Evolutionary conservation across 1,140 invertebrate species (phyloP).

Genomic region (Bombus picipes): DNA sequence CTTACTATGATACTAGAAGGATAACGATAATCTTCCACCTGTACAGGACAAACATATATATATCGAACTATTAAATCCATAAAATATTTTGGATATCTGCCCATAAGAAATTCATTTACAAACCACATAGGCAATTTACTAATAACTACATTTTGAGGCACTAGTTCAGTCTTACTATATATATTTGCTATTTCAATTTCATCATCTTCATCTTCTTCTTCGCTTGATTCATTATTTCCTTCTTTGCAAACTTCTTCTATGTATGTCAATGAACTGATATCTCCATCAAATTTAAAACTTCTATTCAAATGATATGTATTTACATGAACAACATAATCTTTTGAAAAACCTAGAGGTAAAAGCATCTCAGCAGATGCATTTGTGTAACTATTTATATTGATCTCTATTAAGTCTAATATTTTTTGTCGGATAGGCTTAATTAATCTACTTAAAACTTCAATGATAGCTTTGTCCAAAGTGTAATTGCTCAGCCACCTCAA

Average conservation of each 20-base stretch:
- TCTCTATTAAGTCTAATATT: slow-evolving; percentile 84
- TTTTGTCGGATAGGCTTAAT: slow-evolving; percentile 82
- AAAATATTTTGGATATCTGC: slow-evolving; percentile 85
- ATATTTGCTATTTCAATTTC: slow-evolving; percentile 8
- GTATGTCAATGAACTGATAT: slow-evolving; percentile 53
- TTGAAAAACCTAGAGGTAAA: slow-evolving; percentile 62
- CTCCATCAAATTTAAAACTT: slow-evolving; percentile 65
- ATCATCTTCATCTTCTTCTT: slow-evolving; percentile 28
- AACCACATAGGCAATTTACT: slow-evolving; percentile 86
- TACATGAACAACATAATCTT: slow-evolving; percentile 57
- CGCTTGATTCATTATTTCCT: neutral
- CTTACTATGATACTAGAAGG: slow-evolving; percentile 85
- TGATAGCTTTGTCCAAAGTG: slow-evolving; percentile 86
- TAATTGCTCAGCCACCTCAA: slow-evolving; percentile 89
- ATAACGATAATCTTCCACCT: slow-evolving; percentile 88
- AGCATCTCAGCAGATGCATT: slow-evolving; percentile 84
- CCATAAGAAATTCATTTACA: slow-evolving; percentile 84
- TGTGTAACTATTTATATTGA: slow-evolving; percentile 86
- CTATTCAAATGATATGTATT: slow-evolving; percentile 27
- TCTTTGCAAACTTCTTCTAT: slow-evolving; percentile 26
- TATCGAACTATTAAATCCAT: slow-evolving; percentile 87
- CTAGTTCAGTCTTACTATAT: slow-evolving; percentile 10
- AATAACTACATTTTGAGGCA: slow-evolving; percentile 36
- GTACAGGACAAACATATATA: slow-evolving; percentile 87
- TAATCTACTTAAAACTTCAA: slow-evolving; percentile 86